phyloP scores from a whole-genome alignment of 2,888 invertebrate species.

The Torymus texanus region DNA sequence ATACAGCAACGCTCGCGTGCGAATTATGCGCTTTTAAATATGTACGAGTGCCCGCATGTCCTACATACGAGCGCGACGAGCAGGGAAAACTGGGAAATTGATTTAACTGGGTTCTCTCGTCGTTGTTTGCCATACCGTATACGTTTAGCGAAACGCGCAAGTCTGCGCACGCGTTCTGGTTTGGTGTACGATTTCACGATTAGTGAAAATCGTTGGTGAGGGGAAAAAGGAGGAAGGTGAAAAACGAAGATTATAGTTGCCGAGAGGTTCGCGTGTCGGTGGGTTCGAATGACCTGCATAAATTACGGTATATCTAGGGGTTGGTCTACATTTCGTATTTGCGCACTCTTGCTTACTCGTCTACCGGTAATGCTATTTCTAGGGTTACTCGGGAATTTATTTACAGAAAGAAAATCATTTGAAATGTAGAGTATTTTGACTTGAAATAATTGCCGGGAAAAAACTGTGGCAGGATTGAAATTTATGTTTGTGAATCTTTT shows the following conservation, averaged over 20 bases:
- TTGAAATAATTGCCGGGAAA: too few relatives aligned
- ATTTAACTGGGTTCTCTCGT: slow-evolving; percentile 12
- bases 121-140: too few relatives aligned
- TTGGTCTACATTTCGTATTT: too few relatives aligned
- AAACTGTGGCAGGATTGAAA: too few relatives aligned
- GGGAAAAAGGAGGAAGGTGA: background rate
- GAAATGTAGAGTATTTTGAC: too few relatives aligned
- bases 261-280: background rate
- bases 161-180: background rate
- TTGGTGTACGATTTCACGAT: background rate
- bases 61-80: background rate
- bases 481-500: too few relatives aligned
- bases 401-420: too few relatives aligned
- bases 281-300: background rate
- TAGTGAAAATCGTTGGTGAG: slow-evolving; percentile 4
- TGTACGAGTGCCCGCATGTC: slow-evolving; percentile 20
- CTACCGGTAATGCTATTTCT: too few relatives aligned
- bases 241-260: background rate
- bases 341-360: too few relatives aligned
- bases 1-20: background rate
- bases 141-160: too few relatives aligned
- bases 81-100: slow-evolving; percentile 31
- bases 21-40: slow-evolving; percentile 34
- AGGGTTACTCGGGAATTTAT: too few relatives aligned
- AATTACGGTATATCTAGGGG: background rate